phyloP scores from a whole-genome alignment of 2,888 invertebrate genomes.

The Cataglyphis livida region DNA sequence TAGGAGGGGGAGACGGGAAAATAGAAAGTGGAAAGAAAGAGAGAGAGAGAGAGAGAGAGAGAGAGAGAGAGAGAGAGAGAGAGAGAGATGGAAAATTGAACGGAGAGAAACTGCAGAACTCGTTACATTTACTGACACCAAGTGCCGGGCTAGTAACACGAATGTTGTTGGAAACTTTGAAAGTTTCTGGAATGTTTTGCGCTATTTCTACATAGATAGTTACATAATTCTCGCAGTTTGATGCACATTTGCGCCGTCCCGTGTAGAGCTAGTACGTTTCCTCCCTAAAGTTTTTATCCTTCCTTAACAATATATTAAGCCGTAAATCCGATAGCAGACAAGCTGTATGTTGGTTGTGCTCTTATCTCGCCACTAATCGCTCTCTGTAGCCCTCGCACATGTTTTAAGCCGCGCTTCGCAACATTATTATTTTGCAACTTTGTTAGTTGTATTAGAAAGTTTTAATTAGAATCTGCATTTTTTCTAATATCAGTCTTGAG shows the following conservation, averaged over 20 bases:
- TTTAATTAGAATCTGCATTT: slow-evolving; percentile 21
- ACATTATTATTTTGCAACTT: slow-evolving; percentile 45
- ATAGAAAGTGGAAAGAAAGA: slow-evolving; percentile 15
- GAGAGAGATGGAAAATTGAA: slow-evolving; percentile 53
- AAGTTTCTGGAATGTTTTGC: slow-evolving; percentile 53
- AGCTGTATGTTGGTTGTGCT: slow-evolving; percentile 22
- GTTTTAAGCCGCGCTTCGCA: slow-evolving; percentile 21
- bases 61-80: slow-evolving; percentile 21
- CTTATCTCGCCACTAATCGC: slow-evolving; percentile 44
- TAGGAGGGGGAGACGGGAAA: background rate
- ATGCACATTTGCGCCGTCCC: slow-evolving; percentile 48
- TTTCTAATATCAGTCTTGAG: background rate
- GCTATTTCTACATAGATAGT: slow-evolving; percentile 55
- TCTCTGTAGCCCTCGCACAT: background rate
- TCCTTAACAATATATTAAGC: slow-evolving; percentile 41
- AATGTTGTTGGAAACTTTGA: slow-evolving; percentile 44
- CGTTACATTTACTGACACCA: slow-evolving; percentile 62
- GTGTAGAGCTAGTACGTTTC: slow-evolving; percentile 9
- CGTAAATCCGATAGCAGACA: slow-evolving; percentile 35
- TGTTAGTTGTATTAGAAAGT: background rate
- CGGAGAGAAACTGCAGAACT: slow-evolving; percentile 57
- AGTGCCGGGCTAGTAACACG: slow-evolving; percentile 55
- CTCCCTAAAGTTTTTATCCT: slow-evolving; percentile 47
- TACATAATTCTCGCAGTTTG: slow-evolving; percentile 55
- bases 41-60: slow-evolving; percentile 47